Base-by-base conservation (phyloP, 2,888 invertebrate genomes). In the Eulithis prunata region DNA sequence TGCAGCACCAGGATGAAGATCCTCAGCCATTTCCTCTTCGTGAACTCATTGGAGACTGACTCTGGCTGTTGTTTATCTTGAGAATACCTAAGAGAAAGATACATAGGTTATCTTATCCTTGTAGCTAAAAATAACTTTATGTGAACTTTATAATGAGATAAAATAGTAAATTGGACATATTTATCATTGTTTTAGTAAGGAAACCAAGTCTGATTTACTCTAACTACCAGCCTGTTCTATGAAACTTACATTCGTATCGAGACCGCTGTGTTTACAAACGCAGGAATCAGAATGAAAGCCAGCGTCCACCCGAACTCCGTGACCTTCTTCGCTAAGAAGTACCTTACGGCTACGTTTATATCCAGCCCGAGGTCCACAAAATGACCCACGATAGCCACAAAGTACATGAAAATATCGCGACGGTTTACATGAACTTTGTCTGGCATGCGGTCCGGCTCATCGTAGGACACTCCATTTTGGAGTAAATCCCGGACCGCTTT, bases 241-340 rank as follows among this genome's bases (percentile, higher is more conserved):
- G n/a, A 32, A 66, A 94, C 94, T 93, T 86, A 96, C 97, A 97
- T 97, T 85, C 95, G 89, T 71, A 95, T 93, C 58, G 96, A 96
- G 60, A 97, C 95, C 11, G 95, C 94, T 11, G 96, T 96, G 83
- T 96, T 97, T 38, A 96, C 95, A 70, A 97, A 91, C 0, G 96
- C 96, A 55, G 97, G 97, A 74, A 96, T 83, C 55, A 96, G 88
- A 72, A 97, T 95, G 79, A 97, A 96, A 45, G 93, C 93, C 54
- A 96, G 82, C 1, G 97, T 97, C 87, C 95, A 94, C 32, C 94
- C 90, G 79, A 96, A 96, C 84, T 95, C 96, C 59, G 89, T 88
- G 70, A 93, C 87, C 77, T 94, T 91, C 12, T 86, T 83, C 32
- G 91, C 89, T 67, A 94, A 75, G 71, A 93, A 95, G 80, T 96